These are phyloP conservation scores for Sinotaia quadrata DNA, from an alignment of 2,888 invertebrate genomes.

Conservation along the genomic window DNA sequence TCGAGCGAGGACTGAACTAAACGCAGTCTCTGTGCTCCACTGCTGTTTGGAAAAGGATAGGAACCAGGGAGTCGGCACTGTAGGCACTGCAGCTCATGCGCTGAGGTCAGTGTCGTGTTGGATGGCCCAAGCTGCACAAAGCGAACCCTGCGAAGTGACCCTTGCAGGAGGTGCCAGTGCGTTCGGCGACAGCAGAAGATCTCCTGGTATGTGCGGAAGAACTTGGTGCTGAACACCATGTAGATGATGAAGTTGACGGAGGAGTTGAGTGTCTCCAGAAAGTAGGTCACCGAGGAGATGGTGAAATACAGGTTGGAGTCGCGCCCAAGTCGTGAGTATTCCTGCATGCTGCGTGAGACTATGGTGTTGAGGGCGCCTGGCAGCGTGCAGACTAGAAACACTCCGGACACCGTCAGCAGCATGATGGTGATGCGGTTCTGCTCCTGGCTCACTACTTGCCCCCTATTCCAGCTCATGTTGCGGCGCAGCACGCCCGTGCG, in stretches of 20 bases:
- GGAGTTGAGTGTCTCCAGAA: conserved; percentile 60
- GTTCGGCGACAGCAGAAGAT: conserved; percentile 54
- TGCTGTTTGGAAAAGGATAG: background rate
- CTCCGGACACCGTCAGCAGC: conserved; percentile 57
- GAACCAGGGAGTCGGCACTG: conserved; percentile 19
- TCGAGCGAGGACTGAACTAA: conserved; percentile 21
- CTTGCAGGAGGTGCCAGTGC: conserved; percentile 8
- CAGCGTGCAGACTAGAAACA: conserved; percentile 59
- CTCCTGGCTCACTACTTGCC: conserved; percentile 31
- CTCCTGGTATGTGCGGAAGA: conserved; percentile 54
- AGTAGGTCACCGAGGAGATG: conserved; percentile 52
- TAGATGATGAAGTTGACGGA: conserved; percentile 63
- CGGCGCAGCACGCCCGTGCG: conserved; percentile 48
- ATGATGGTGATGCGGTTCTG: conserved; percentile 58
- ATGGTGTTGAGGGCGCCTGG: conserved; percentile 63
- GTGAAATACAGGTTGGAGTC: conserved; percentile 48
- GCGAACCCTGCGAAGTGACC: conserved; percentile 21
- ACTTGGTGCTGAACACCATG: conserved; percentile 60
- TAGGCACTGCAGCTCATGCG: conserved; percentile 31
- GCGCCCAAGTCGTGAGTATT: conserved; percentile 49
- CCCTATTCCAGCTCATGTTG: conserved; percentile 35
- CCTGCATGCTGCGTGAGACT: conserved; percentile 40
- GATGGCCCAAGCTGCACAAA: conserved; percentile 21
- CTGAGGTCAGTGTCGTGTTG: conserved; percentile 23
- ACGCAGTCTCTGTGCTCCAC: conserved; percentile 14